These are phyloP conservation scores for Amphipoea lucens DNA, from an alignment of 2,888 invertebrate genomes.

Conservation along the genomic window DNA sequence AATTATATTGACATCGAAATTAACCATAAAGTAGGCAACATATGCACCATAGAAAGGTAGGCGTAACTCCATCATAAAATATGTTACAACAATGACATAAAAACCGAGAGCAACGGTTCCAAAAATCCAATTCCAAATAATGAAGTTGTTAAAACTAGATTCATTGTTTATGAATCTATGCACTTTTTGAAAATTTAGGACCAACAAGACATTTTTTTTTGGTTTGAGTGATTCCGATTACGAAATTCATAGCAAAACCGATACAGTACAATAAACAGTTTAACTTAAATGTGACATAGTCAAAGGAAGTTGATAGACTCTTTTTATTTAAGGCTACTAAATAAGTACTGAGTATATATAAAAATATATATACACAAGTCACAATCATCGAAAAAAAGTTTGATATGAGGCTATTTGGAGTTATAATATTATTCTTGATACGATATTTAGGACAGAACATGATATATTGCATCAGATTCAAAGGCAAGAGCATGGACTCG, in stretches of 20 bases:
- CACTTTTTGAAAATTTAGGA: conserved; percentile 17
- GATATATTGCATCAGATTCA: conserved; percentile 36
- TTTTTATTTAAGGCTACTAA: background rate
- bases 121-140: conserved; percentile 22
- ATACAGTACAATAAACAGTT: background rate
- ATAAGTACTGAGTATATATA: background rate
- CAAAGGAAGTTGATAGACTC: too few species aligned
- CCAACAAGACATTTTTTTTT: background rate
- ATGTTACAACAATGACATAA: background rate
- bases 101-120: background rate
- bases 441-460: conserved; percentile 20
- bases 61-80: background rate
- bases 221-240: background rate
- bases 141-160: background rate
- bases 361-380: background rate
- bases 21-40: background rate
- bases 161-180: conserved; percentile 19
- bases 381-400: background rate
- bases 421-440: conserved; percentile 7
- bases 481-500: conserved; percentile 39
- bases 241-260: conserved; percentile 9
- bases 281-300: background rate
- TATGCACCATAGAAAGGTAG: background rate
- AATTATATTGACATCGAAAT: conserved; percentile 38
- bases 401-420: conserved; percentile 3